Evolutionary conservation across 2,113 vertebrate species (phyloP).

Genomic region (Mustela lutreola): DNA sequence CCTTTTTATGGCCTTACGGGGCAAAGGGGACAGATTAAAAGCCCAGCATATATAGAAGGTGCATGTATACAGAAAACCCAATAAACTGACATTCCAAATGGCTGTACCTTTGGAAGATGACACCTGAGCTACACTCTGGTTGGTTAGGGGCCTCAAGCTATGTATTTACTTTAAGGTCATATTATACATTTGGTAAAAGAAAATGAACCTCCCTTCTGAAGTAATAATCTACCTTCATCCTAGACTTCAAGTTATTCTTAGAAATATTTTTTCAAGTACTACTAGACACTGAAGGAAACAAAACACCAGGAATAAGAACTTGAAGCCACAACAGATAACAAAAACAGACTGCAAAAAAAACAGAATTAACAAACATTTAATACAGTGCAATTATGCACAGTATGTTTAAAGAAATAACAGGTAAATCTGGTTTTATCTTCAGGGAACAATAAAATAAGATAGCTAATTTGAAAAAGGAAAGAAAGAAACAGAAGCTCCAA

Average conservation of each 20-base stretch:
- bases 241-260: not conserved
- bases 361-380: not conserved
- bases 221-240: not conserved
- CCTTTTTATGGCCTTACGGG: not conserved
- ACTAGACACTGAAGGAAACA: not conserved
- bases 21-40: not conserved
- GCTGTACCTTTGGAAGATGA: not conserved
- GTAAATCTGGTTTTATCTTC: not conserved
- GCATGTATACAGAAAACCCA: not conserved
- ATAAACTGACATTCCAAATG: not conserved
- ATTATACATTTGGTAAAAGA: not conserved
- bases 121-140: not conserved
- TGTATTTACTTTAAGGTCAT: not conserved
- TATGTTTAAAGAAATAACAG: constrained; percentile 2
- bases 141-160: not conserved
- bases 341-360: not conserved
- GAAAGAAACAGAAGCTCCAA: not conserved
- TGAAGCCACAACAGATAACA: not conserved
- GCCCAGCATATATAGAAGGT: not conserved
- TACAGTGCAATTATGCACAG: not conserved
- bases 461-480: not conserved
- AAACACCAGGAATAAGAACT: constrained; percentile 20
- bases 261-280: not conserved
- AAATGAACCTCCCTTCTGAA: not conserved
- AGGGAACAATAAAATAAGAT: not conserved